Base-by-base conservation (phyloP, 2,888 invertebrate genomes). In the Tipula lateralis region DNA sequence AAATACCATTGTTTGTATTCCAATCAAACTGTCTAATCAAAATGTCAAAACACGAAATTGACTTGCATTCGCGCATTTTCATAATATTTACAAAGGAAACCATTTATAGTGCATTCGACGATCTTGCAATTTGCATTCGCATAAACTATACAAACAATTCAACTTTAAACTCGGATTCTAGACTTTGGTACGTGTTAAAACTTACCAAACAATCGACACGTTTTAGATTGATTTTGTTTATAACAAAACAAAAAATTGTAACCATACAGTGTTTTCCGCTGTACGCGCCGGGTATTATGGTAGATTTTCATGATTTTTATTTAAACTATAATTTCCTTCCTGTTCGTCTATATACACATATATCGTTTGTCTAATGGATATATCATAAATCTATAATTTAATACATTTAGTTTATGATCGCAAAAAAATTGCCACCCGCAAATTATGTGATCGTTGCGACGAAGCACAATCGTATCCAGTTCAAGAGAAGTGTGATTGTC, bases 171-270 rank as follows among this genome's bases (percentile, higher is more conserved):
- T 50, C 5, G 44, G 16, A 16, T 50, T 16, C 6, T 0, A 16
- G 16, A 50, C 1, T 16, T 50, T 4, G 44, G 44, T 50, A 50
- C 44, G 44, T 50, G 16, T 16, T 66, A 9, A 19, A 66, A 66
- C 24, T 66, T 16, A 16, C 44, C 16, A 50, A 50, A 16, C 39
- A 12, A 4, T 12, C 9, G 6, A 66, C 66, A 24, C 24, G 24
- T 66, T 66, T 66, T 24, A 66, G 66, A 66, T 66, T 66, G 66
- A 66, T 66, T 66, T 66, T 66, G 66, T 66, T 24, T 24, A 66
- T 66, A 66, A 66, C 66, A 12, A 66, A 66, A 66, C 3, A n/a
- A 44, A 66, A 66, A 66, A 66, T 66, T 19, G 19, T 66, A 66
- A 66, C 66, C 66, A 24, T 66, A 66, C 66, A 66, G 66, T 66